A percentile compares a stretch with the other conserved stretches of the same genome.
Evolutionary conservation across 2,888 invertebrate genomes (phyloP).

Genomic region (Pachydiplax longipennis): DNA sequence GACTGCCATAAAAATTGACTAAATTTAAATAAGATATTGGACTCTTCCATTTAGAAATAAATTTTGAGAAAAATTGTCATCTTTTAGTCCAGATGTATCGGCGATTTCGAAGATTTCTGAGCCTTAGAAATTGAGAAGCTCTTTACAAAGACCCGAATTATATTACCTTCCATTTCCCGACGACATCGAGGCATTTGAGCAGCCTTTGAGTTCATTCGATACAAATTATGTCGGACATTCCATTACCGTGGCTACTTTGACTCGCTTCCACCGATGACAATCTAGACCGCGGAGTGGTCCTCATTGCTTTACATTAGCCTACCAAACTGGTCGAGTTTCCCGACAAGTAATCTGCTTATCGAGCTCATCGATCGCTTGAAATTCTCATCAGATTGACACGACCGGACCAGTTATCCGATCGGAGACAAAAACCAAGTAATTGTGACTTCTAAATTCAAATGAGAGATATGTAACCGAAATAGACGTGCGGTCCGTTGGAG

Average conservation of each 20-base stretch:
- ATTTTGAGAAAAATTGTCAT: too few species aligned
- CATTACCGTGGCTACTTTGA: neutral
- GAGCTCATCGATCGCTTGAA: neutral
- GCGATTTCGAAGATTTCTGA: too few species aligned
- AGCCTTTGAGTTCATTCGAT: too few species aligned
- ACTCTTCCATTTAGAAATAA: too few species aligned
- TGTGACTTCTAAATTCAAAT: constrained; percentile 3
- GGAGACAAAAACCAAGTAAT: neutral
- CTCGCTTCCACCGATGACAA: neutral
- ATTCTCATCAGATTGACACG: neutral
- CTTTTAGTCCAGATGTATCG: too few species aligned
- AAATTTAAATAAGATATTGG: too few species aligned
- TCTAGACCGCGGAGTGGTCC: neutral
- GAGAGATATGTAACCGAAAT: neutral
- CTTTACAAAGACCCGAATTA: too few species aligned
- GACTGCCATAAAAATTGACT: too few species aligned
- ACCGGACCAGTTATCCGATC: constrained; percentile 6
- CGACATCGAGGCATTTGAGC: too few species aligned
- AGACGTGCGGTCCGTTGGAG: neutral
- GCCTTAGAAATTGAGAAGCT: too few species aligned
- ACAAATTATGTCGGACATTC: neutral
- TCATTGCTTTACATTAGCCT: neutral
- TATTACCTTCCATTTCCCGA: too few species aligned
- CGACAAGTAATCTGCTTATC: neutral
- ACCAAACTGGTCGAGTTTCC: neutral